A percentile compares a stretch with the other conserved stretches of the same genome.
phyloP scores from a whole-genome alignment of 2,888 invertebrate genomes.

The Drosophila demipolita region DNA sequence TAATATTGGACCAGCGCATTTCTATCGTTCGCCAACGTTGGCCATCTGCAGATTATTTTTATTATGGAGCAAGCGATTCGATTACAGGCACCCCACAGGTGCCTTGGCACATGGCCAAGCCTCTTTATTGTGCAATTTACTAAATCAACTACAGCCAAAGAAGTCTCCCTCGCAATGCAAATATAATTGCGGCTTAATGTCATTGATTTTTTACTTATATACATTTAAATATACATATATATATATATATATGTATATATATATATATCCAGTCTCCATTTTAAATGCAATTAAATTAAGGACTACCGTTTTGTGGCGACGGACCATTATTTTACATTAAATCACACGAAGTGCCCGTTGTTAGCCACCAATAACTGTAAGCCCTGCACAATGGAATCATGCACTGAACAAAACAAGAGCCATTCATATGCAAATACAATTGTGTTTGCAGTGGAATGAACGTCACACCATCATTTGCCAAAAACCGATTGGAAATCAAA shows the following conservation, averaged over 20 bases:
- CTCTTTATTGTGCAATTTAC: background rate
- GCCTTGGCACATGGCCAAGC: background rate
- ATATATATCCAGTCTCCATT: background rate
- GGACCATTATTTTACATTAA: constrained; percentile 56
- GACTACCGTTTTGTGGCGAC: constrained; percentile 25
- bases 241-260: background rate
- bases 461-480: background rate
- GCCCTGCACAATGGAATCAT: background rate
- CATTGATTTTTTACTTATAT: background rate
- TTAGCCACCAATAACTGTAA: constrained; percentile 18
- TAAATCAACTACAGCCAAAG: background rate
- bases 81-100: background rate
- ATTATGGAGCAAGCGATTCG: background rate
- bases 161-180: background rate
- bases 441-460: constrained; percentile 5
- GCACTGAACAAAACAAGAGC: background rate
- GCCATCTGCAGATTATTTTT: constrained; percentile 4
- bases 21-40: background rate
- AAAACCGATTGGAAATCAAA: constrained; percentile 6
- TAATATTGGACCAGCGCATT: background rate
- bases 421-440: constrained; percentile 10
- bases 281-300: constrained; percentile 15
- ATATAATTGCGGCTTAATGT: background rate
- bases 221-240: background rate
- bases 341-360: constrained; percentile 28